Evolutionary conservation across 1,140 invertebrate genomes (phyloP).

Genomic region (Caenorhabditis tropicalis): DNA sequence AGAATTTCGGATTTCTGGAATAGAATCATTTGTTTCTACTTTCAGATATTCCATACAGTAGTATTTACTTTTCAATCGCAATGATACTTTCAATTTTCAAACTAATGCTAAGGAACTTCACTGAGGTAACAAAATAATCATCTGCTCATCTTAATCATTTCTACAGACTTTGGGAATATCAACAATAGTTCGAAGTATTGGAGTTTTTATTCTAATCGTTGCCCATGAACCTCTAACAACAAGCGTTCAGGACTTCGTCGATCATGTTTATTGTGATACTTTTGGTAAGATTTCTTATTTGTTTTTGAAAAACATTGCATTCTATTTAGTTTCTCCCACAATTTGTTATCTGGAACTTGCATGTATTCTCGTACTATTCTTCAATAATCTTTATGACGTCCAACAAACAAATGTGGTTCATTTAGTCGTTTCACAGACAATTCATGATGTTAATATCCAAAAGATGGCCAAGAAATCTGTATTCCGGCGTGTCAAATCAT

Average conservation of each 20-base stretch:
- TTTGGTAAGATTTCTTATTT: not conserved
- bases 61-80: conserved; percentile 5
- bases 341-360: not conserved
- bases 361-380: not conserved
- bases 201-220: not conserved
- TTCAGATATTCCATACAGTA: conserved; percentile 26
- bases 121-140: not conserved
- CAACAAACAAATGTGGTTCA: not conserved
- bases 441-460: not conserved
- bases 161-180: not conserved
- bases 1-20: not conserved
- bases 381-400: conserved; percentile 5
- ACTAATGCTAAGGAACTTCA: not conserved
- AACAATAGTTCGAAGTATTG: not conserved
- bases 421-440: not conserved
- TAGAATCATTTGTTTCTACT: not conserved
- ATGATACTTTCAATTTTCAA: not conserved
- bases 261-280: not conserved
- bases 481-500: not conserved
- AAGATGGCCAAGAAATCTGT: not conserved
- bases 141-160: too few species aligned
- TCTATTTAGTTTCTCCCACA: not conserved
- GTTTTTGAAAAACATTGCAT: too few species aligned
- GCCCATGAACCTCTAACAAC: not conserved
- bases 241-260: not conserved